Percentiles rank a stretch among this genome's conserved stretches.
Evolutionary conservation across 2,797 vertebrate genomes (phyloP).

Genomic region (Lacerta agilis): DNA sequence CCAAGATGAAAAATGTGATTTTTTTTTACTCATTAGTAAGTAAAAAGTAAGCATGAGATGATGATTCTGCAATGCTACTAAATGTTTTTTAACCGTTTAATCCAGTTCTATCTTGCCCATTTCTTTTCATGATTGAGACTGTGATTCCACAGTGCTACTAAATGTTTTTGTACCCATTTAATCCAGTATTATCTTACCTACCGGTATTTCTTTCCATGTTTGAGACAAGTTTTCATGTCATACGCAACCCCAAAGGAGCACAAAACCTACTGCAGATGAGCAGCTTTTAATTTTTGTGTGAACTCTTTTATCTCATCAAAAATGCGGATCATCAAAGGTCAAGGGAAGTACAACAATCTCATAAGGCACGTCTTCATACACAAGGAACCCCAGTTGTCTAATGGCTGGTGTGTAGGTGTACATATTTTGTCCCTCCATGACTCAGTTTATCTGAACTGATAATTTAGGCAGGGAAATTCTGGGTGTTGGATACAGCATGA

Average conservation of each 20-base stretch:
- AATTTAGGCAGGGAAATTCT: not conserved
- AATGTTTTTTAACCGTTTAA: not conserved
- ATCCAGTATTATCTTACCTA: not conserved
- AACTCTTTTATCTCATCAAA: not conserved
- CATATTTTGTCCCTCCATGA: not conserved
- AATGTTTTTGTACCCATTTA: not conserved
- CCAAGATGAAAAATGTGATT: not conserved
- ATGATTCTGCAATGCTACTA: not conserved
- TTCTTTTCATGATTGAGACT: not conserved
- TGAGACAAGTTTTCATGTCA: not conserved
- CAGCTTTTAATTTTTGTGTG: conserved; percentile 6
- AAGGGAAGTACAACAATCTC: not conserved
- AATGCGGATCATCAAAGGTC: conserved; percentile 25
- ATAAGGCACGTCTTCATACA: not conserved
- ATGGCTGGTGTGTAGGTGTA: not conserved
- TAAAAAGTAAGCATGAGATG: not conserved
- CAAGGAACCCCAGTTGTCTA: not conserved
- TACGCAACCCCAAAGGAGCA: not conserved
- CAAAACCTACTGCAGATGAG: rapidly evolving
- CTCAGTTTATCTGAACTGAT: not conserved
- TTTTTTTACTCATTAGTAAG: too few relatives aligned
- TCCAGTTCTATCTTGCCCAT: not conserved
- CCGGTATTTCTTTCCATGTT: not conserved
- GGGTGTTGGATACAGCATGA: not conserved
- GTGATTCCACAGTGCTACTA: not conserved